Percentiles rank a stretch among this genome's conserved stretches.
These are phyloP conservation scores for Xerus rutilus DNA, from an alignment of 2,797 vertebrate genomes.

Conservation along the genomic window DNA sequence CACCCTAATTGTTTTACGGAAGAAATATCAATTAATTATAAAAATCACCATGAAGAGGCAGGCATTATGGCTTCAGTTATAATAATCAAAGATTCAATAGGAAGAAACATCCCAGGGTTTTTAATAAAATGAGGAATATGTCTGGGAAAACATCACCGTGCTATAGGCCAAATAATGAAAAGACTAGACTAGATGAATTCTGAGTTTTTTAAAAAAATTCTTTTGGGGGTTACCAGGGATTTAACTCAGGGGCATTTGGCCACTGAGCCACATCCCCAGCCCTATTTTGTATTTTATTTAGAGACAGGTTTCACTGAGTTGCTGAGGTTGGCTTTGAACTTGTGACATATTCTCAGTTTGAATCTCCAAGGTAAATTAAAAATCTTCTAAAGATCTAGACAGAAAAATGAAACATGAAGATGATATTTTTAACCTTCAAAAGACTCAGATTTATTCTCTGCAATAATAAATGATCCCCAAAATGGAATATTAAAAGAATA, in stretches of 20 bases:
- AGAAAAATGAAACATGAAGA: not conserved
- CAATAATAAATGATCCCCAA: not conserved
- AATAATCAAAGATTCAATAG: conserved; percentile 14
- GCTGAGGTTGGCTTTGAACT: too few relatives aligned
- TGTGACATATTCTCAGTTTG: not conserved
- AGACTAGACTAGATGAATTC: not conserved
- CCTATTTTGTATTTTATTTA: too few relatives aligned
- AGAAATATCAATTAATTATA: conserved; percentile 36
- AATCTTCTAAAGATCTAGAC: not conserved
- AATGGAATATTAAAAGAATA: conserved; percentile 16
- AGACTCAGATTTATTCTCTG: not conserved
- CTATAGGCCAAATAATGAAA: not conserved
- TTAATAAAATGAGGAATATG: not conserved
- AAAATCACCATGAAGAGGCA: not conserved
- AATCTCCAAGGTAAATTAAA: not conserved
- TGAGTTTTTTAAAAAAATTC: not conserved
- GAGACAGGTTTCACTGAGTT: too few relatives aligned
- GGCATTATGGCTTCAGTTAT: not conserved
- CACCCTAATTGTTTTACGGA: not conserved
- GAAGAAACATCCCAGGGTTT: not conserved
- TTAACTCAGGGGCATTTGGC: too few relatives aligned
- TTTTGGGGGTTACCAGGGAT: too few relatives aligned
- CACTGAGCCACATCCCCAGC: too few relatives aligned
- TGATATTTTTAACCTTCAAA: not conserved
- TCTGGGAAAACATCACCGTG: not conserved